phyloP scores from a whole-genome alignment of 2,888 invertebrate genomes.

The Limulus polyphemus region DNA sequence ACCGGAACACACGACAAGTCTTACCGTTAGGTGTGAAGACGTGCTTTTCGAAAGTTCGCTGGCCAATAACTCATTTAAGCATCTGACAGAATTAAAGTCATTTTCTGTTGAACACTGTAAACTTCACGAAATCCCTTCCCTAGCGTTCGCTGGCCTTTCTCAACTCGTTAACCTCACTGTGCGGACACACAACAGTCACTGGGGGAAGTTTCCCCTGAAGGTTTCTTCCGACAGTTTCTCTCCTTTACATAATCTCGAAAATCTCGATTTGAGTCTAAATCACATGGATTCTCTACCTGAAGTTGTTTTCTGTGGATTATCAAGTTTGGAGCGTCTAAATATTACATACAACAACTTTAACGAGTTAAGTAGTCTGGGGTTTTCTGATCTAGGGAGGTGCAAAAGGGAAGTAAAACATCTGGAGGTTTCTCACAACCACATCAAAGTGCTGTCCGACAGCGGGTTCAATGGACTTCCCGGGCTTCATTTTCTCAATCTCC shows the following conservation, averaged over 20 bases:
- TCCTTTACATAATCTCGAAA: constrained; percentile 24
- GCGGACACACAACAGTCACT: constrained; percentile 62
- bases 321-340: constrained; percentile 47
- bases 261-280: constrained; percentile 27
- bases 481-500: constrained; percentile 50
- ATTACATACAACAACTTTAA: constrained; percentile 62
- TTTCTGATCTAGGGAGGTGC: constrained; percentile 23
- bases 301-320: constrained; percentile 47
- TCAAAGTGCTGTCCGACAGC: constrained; percentile 56
- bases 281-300: constrained; percentile 43
- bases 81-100: constrained; percentile 57
- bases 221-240: constrained; percentile 27
- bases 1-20: constrained; percentile 63
- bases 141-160: constrained; percentile 49
- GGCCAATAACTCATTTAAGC: constrained; percentile 25
- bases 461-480: constrained; percentile 57
- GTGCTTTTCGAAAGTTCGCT: constrained; percentile 23
- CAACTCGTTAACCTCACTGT: constrained; percentile 53
- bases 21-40: constrained; percentile 55
- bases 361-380: constrained; percentile 37
- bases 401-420: constrained; percentile 38
- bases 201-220: constrained; percentile 44
- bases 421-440: constrained; percentile 61
- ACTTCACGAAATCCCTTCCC: constrained; percentile 26
- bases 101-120: constrained; percentile 66